Evolutionary conservation across 2,888 invertebrate genomes (phyloP).

Genomic region (Coleophora flavipennella): DNA sequence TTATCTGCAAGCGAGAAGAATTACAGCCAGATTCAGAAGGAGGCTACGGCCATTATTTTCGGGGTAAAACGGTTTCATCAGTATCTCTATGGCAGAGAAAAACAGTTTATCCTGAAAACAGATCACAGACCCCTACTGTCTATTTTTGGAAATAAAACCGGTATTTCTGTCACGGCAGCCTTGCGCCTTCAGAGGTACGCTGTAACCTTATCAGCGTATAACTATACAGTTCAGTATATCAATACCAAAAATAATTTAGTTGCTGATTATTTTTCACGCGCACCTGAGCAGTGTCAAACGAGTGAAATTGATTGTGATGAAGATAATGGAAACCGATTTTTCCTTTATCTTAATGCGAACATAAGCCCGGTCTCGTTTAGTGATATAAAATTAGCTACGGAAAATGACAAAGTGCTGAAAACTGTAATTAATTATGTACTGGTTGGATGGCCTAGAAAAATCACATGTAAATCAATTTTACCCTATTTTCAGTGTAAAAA

Average conservation of each 20-base stretch:
- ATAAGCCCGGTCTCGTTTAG: slow-evolving; percentile 7
- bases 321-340: background rate
- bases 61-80: too few relatives aligned
- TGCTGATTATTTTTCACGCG: slow-evolving; percentile 3
- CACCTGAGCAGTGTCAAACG: background rate
- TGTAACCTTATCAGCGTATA: slow-evolving; percentile 1
- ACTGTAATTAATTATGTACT: slow-evolving; percentile 14
- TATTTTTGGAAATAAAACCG: background rate
- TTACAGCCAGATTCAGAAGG: too few relatives aligned
- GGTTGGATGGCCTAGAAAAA: too few relatives aligned
- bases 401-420: slow-evolving; percentile 6
- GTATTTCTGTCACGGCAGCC: slow-evolving; percentile 1
- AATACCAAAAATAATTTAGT: background rate
- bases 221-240: slow-evolving; percentile 2
- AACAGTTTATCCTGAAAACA: too few relatives aligned
- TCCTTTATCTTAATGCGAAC: too few relatives aligned
- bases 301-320: background rate
- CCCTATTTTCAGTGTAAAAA: slow-evolving; percentile 1
- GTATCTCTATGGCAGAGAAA: too few relatives aligned
- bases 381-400: slow-evolving; percentile 8
- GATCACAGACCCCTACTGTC: too few relatives aligned
- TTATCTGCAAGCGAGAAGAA: background rate
- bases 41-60: too few relatives aligned
- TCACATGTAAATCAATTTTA: slow-evolving; percentile 1
- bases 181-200: slow-evolving; percentile 2